Evolutionary conservation across 2,797 vertebrate species (phyloP).

Genomic region (Hippoglossus hippoglossus): DNA sequence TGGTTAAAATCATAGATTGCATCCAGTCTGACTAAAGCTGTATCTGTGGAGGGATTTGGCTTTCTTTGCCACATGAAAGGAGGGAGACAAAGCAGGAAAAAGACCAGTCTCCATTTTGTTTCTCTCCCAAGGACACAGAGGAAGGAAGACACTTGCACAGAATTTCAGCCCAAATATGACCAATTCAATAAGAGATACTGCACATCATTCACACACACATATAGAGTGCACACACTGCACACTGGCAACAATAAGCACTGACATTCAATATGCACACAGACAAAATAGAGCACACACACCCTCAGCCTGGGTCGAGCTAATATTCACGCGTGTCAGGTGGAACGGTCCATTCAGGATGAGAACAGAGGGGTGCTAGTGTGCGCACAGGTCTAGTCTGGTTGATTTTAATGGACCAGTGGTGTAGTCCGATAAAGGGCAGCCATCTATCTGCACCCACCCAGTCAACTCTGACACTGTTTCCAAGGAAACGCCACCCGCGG

Average conservation of each 20-base stretch:
- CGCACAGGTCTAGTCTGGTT: constrained; percentile 69
- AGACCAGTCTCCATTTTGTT: constrained; percentile 83
- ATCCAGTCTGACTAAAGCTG: constrained; percentile 31
- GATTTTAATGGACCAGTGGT: constrained; percentile 82
- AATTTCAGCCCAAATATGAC: constrained; percentile 60
- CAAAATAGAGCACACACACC: constrained; percentile 27
- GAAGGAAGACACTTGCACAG: constrained; percentile 61
- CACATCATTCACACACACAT: constrained; percentile 41
- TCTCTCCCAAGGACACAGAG: constrained; percentile 77
- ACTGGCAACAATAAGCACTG: constrained; percentile 45
- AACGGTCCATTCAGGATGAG: constrained; percentile 70
- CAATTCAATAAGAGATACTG: constrained; percentile 58
- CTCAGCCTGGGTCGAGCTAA: constrained; percentile 65
- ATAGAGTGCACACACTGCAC: constrained; percentile 2
- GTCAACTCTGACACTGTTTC: constrained; percentile 89
- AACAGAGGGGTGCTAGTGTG: constrained; percentile 68
- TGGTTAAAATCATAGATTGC: constrained; percentile 44
- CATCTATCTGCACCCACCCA: constrained; percentile 86
- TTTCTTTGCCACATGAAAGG: constrained; percentile 49
- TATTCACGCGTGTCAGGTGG: constrained; percentile 75
- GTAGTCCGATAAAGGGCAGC: constrained; percentile 86
- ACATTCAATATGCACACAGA: constrained; percentile 53
- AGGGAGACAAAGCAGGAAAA: constrained; percentile 69
- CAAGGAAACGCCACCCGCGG: constrained; percentile 86
- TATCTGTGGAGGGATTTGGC: constrained; percentile 29